These are phyloP conservation scores for Ambastaia sidthimunki DNA, from an alignment of 2,797 vertebrate species.

Conservation along the genomic window DNA sequence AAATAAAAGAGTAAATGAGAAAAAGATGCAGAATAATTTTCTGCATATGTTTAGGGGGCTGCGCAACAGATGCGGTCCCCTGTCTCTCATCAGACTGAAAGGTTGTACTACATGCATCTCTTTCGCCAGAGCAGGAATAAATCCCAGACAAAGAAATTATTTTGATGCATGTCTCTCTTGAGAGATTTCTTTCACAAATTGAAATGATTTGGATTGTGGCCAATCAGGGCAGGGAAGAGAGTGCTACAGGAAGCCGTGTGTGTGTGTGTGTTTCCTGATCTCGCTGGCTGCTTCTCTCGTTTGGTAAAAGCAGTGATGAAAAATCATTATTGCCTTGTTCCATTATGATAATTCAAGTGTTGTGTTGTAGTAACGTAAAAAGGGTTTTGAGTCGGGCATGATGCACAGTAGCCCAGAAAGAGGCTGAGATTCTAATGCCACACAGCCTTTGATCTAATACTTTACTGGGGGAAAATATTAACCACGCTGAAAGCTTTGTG, in stretches of 20 bases:
- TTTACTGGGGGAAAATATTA: slow-evolving; percentile 44
- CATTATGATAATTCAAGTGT: slow-evolving; percentile 82
- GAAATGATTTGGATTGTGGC: slow-evolving; percentile 43
- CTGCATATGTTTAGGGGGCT: background rate
- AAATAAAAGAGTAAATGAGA: slow-evolving; percentile 11
- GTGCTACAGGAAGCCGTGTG: slow-evolving; percentile 47
- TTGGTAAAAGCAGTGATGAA: slow-evolving; percentile 66
- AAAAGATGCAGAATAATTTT: slow-evolving; percentile 41
- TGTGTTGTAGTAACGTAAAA: slow-evolving; percentile 61
- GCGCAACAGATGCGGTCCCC: slow-evolving; percentile 1
- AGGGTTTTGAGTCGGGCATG: slow-evolving; percentile 34
- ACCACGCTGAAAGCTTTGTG: slow-evolving; percentile 55
- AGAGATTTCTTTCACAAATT: slow-evolving; percentile 49
- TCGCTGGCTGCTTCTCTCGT: slow-evolving; percentile 52
- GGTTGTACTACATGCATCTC: slow-evolving; percentile 22
- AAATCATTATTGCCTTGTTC: slow-evolving; percentile 75
- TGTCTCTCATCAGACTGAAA: slow-evolving; percentile 51
- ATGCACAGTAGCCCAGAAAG: slow-evolving; percentile 28
- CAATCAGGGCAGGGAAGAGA: slow-evolving; percentile 50
- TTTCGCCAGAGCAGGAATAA: slow-evolving; percentile 27
- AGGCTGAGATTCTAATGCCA: slow-evolving; percentile 21
- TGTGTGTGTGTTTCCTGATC: slow-evolving; percentile 35
- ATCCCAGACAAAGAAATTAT: slow-evolving; percentile 43
- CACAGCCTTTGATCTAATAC: slow-evolving; percentile 48
- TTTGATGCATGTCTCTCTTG: slow-evolving; percentile 42